phyloP scores from a whole-genome alignment of 2,797 vertebrate genomes.

The Notamacropus eugenii region DNA sequence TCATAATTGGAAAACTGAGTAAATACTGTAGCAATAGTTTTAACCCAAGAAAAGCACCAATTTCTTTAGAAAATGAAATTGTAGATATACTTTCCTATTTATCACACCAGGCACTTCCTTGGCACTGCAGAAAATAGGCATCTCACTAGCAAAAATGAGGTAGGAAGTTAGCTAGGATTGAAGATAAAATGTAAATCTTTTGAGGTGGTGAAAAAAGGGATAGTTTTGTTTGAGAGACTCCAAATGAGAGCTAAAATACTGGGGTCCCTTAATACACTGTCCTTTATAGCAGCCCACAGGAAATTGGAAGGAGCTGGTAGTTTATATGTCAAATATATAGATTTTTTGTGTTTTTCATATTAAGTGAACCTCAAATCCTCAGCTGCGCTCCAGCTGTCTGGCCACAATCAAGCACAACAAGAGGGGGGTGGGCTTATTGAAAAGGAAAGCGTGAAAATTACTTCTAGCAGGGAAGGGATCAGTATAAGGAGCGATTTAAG shows the following conservation, averaged over 20 bases:
- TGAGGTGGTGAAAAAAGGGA: slow-evolving; percentile 69
- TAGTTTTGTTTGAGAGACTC: slow-evolving; percentile 67
- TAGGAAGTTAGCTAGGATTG: slow-evolving; percentile 78
- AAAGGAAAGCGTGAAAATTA: background rate
- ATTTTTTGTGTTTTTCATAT: slow-evolving; percentile 59
- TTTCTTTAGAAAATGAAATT: slow-evolving; percentile 82
- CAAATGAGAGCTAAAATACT: slow-evolving; percentile 79
- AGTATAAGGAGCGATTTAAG: background rate
- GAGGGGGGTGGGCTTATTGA: background rate
- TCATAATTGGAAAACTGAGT: slow-evolving; percentile 83
- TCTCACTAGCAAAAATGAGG: slow-evolving; percentile 80
- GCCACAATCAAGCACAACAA: slow-evolving; percentile 6
- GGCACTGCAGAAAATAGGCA: slow-evolving; percentile 77
- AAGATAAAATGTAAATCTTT: slow-evolving; percentile 80
- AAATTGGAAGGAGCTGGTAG: slow-evolving; percentile 57
- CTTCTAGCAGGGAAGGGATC: background rate
- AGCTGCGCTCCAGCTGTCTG: slow-evolving; percentile 52
- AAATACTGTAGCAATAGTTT: slow-evolving; percentile 82
- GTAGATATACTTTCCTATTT: slow-evolving; percentile 80
- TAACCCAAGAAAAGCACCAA: slow-evolving; percentile 78
- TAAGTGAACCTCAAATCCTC: slow-evolving; percentile 55
- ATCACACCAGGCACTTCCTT: slow-evolving; percentile 80
- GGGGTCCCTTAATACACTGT: slow-evolving; percentile 43
- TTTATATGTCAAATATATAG: slow-evolving; percentile 58
- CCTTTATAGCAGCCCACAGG: slow-evolving; percentile 63